Evolutionary conservation across 2,797 vertebrate genomes (phyloP), one percentile per base, ranked within the genome.

Genomic region (Gadopsis bispinosus): DNA sequence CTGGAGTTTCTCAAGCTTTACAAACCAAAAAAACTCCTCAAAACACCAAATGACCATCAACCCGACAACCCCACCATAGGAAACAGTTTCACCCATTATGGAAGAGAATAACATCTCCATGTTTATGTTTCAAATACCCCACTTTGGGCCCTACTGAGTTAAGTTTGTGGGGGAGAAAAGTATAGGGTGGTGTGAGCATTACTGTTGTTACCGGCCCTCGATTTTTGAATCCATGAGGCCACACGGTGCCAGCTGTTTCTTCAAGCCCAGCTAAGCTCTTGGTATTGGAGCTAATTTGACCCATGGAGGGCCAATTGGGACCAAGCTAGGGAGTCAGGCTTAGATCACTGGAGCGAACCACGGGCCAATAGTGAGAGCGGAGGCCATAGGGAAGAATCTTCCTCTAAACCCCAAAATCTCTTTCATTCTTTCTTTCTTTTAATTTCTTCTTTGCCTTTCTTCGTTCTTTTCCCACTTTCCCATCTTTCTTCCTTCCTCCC

Each of bases 211-310:
- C 77, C 8, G 13, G 62, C 55, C 79, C 4, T 87, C 87, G 89
- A 92, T 94, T 79, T 79, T 90, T 93, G 90, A 86, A 86, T 88
- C 87, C n/a, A 13, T 20, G 5, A 53, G 86, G 83, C 91, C 91
- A 91, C 91, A 88, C 59, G 35, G 84, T 85, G 88, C 88, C 92
- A 92, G 87, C 90, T 91, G 95, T 93, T 93, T 93, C 92, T 90
- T 89, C 86, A 92, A 90, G 91, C 89, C 63, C 84, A 88, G 60
- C 92, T 95, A 95, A 95, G 95, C 94, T 93, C 83, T 84, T 71
- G 91, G 90, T 93, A 95, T 90, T 92, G 93, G 92, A 92, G 93
- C 93, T 96, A 95, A 96, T 95, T 94, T 95, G 91, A 90, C 74
- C 94, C 89, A 90, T 70, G 73, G 70, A 85, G 84, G 81, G 83